A percentile compares a stretch with the other conserved stretches of the same genome.
phyloP scores from a whole-genome alignment of 2,113 vertebrate species.

The Peromyscus polionotus region DNA sequence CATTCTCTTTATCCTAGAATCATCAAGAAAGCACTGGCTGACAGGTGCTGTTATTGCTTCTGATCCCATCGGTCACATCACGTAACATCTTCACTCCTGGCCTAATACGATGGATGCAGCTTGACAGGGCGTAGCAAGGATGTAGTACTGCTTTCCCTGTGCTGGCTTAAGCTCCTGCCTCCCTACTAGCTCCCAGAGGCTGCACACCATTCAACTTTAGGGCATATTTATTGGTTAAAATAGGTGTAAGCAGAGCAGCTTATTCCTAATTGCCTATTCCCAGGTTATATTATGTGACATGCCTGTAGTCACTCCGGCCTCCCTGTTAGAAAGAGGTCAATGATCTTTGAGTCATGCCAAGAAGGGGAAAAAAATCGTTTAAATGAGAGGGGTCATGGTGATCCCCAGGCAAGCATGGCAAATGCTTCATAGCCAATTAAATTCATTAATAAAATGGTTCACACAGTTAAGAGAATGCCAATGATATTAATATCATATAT shows the following conservation, averaged over 20 bases:
- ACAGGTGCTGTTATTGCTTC: slow-evolving; percentile 63
- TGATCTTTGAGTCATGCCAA: neutral
- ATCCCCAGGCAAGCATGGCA: slow-evolving; percentile 24
- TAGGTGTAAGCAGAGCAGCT: neutral
- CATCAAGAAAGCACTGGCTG: slow-evolving; percentile 42
- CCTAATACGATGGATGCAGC: slow-evolving; percentile 70
- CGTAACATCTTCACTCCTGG: slow-evolving; percentile 76
- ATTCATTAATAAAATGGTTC: neutral
- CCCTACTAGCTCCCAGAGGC: neutral
- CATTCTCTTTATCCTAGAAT: slow-evolving; percentile 8
- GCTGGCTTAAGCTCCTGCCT: neutral
- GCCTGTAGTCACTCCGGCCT: neutral
- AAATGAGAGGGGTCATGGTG: neutral
- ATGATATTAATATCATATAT: neutral
- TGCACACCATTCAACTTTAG: neutral
- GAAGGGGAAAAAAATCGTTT: neutral
- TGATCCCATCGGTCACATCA: slow-evolving; percentile 76
- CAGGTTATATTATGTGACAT: neutral
- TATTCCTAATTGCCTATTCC: neutral
- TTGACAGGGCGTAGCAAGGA: slow-evolving; percentile 70
- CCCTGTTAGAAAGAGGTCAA: neutral
- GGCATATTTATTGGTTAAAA: neutral
- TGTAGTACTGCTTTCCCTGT: neutral
- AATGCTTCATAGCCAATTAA: slow-evolving; percentile 29
- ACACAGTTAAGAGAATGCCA: neutral